A percentile compares a stretch with the other conserved stretches of the same genome.
These are phyloP conservation scores for Himalopsyche tibetana DNA, from an alignment of 2,888 invertebrate genomes.

Conservation along the genomic window DNA sequence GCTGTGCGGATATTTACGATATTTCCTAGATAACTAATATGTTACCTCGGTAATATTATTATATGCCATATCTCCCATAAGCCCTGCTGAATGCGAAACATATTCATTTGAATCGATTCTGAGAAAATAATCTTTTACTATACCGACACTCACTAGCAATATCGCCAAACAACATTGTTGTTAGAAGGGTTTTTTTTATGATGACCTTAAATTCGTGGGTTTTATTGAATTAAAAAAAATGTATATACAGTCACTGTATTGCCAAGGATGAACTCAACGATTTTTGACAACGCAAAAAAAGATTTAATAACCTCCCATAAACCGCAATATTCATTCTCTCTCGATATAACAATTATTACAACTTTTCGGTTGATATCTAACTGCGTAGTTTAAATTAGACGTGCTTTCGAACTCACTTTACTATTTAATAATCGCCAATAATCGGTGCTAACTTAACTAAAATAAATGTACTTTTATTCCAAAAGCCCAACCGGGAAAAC, in stretches of 20 bases:
- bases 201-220: constrained; percentile 30
- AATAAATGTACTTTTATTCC: too few relatives aligned
- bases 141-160: not conserved
- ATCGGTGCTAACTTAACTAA: too few relatives aligned
- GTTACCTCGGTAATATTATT: too few relatives aligned
- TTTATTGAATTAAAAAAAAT: not conserved
- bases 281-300: not conserved
- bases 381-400: too few relatives aligned
- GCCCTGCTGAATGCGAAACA: not conserved
- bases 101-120: not conserved
- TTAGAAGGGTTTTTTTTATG: constrained; percentile 8
- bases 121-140: not conserved
- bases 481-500: too few relatives aligned
- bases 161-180: not conserved
- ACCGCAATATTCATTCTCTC: not conserved
- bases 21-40: too few relatives aligned
- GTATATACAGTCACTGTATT: constrained; percentile 4
- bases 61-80: not conserved
- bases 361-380: too few relatives aligned
- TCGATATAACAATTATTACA: not conserved
- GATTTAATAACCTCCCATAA: not conserved
- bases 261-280: constrained; percentile 7
- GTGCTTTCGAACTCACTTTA: too few relatives aligned
- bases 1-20: too few relatives aligned
- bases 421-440: too few relatives aligned